These are phyloP conservation scores for Brachyptera putata DNA, from an alignment of 2,888 invertebrate genomes.

Conservation along the genomic window DNA sequence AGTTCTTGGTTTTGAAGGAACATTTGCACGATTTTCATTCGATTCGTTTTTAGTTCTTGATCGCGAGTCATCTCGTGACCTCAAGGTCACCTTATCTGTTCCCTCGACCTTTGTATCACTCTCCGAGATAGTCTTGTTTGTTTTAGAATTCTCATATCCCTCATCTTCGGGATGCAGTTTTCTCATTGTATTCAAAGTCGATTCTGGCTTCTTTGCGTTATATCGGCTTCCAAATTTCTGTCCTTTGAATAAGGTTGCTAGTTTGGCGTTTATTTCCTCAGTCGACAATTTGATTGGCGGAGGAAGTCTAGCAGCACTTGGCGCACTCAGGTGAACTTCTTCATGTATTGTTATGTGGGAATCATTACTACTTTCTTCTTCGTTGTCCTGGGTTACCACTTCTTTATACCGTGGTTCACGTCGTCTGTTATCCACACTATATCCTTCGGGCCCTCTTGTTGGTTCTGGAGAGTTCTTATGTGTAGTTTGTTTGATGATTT, in stretches of 20 bases:
- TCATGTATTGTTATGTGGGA: conserved; percentile 11
- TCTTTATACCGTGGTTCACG: conserved; percentile 1
- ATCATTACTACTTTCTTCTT: not conserved
- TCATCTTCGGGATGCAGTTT: not conserved
- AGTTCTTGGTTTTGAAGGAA: too few species aligned
- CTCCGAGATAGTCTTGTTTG: not conserved
- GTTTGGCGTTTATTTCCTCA: conserved; percentile 18
- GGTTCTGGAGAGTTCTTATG: not conserved
- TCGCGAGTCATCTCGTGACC: too few species aligned
- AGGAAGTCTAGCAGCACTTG: not conserved
- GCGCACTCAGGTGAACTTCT: not conserved
- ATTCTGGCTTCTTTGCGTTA: conserved; percentile 8
- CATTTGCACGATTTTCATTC: too few species aligned
- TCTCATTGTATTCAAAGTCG: not conserved
- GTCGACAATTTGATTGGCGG: not conserved
- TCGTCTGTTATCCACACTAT: not conserved
- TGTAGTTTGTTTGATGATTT: not conserved
- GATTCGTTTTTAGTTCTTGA: not conserved
- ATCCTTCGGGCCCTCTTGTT: not conserved
- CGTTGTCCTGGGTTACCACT: not conserved
- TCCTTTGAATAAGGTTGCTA: conserved; percentile 1
- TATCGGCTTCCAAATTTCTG: conserved; percentile 12
- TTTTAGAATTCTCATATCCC: not conserved
- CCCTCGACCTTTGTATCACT: not conserved
- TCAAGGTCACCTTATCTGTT: not conserved